Evolutionary conservation across 2,113 vertebrate genomes (phyloP), one percentile per base, ranked within the genome.

Genomic region (Danionella cerebrum): DNA sequence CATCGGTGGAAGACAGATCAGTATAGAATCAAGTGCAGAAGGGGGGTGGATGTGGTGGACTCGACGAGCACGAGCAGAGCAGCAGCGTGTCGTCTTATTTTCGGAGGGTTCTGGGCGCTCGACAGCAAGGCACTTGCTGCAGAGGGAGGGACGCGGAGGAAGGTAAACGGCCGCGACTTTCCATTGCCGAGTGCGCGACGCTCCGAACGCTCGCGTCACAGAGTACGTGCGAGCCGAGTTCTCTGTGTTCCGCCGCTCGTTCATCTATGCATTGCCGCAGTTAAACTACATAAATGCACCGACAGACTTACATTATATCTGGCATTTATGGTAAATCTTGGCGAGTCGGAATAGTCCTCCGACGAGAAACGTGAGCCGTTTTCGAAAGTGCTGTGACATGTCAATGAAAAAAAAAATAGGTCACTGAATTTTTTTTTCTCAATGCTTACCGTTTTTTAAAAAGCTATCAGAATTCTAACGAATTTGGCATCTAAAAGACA

Each of bases 81-180:
- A 18, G 27, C 53, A 36, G 33, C 16, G 36, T 3, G 14, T n/a
- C 39, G 7, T n/a, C 39, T 60, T 31, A 25, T 19, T 60, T 60
- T 33, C 25, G 10, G 39, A 29, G 55, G 24, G 55, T 6, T 36
- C 14, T 44, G 36, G 18, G 36, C 42, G 55, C 55, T 59, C 38
- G 38, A 59, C 55, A 59, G 25, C 39, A 45, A 39, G 39, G 25
- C 39, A 60, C 39, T 60, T 60, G 57, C 39, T 60, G 24, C 39
- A 33, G 14, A 60, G 57, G 57, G 39, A 55, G 12, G 18, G 33
- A 36, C 31, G 51, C 8, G 2, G 6, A 6, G n/a, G 4, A 25
- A 5, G 27, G 6, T 7, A 9, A 4, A 51, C n/a, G n/a, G n/a
- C 48, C 24, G 24, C 48, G 29, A 14, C 48, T 25, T n/a, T n/a